phyloP scores from a whole-genome alignment of 2,113 vertebrate genomes.

The Stigmatopora nigra region DNA sequence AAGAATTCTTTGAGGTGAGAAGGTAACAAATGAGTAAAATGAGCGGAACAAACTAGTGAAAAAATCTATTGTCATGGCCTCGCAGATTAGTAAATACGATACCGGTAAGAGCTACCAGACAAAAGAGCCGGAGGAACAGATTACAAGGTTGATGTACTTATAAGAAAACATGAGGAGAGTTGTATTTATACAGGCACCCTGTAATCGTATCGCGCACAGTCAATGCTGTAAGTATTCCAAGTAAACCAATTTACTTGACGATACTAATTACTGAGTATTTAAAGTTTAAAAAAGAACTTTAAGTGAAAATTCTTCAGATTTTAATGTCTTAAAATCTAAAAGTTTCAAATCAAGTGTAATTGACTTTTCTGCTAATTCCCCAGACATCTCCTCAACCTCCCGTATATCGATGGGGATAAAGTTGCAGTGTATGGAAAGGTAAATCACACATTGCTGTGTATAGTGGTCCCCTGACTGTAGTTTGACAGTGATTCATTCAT shows the following conservation, averaged over 20 bases:
- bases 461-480: neutral
- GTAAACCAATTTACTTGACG: neutral
- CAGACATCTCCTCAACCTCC: conserved; percentile 57
- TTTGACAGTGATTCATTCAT: no score
- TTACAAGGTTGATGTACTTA: no score
- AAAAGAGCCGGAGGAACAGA: no score
- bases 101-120: no score
- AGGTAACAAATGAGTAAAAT: no score
- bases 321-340: neutral
- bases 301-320: neutral
- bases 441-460: neutral
- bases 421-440: conserved; percentile 70
- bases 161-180: no score
- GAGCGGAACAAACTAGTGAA: no score
- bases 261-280: neutral
- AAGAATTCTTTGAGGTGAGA: no score
- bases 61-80: no score
- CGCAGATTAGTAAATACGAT: no score
- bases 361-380: neutral
- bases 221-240: neutral
- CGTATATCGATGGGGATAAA: conserved; percentile 55
- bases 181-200: neutral
- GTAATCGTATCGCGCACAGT: neutral
- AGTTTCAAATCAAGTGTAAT: neutral
- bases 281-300: neutral